A percentile compares a stretch with the other conserved stretches of the same genome.
These are phyloP conservation scores for Semotilus atromaculatus DNA, from an alignment of 2,797 vertebrate species.

Conservation along the genomic window DNA sequence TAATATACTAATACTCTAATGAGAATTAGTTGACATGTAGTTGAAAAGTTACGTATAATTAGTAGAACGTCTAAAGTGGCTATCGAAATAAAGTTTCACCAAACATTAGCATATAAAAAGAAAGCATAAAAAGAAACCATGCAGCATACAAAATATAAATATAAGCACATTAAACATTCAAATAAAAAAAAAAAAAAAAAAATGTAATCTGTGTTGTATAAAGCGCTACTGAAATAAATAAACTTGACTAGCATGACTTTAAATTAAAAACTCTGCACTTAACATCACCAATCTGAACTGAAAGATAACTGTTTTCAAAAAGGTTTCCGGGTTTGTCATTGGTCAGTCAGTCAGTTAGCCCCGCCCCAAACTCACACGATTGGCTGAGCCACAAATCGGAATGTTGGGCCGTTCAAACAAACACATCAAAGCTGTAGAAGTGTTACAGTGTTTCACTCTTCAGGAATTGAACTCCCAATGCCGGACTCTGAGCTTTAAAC, in stretches of 20 bases:
- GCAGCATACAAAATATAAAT: too few relatives aligned
- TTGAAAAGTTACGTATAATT: too few relatives aligned
- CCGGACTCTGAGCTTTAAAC: not conserved
- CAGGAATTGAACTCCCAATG: not conserved
- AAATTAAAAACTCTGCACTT: not conserved
- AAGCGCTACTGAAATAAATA: not conserved
- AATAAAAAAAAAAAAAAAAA: too few relatives aligned
- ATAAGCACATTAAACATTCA: too few relatives aligned
- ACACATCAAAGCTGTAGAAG: not conserved
- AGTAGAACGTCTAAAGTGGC: too few relatives aligned
- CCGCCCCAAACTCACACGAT: not conserved
- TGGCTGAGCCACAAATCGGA: not conserved
- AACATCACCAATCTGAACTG: too few relatives aligned
- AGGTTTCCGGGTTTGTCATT: not conserved
- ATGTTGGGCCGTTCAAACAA: not conserved
- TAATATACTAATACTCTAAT: too few relatives aligned
- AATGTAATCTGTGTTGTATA: not conserved
- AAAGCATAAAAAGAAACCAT: too few relatives aligned
- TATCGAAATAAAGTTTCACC: too few relatives aligned
- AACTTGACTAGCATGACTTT: too few relatives aligned
- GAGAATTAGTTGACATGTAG: too few relatives aligned
- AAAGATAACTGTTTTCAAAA: slow-evolving; percentile 44
- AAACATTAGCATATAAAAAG: too few relatives aligned
- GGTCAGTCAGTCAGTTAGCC: not conserved
- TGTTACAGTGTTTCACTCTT: not conserved